Evolutionary conservation across 2,113 vertebrate genomes (phyloP), one percentile per base, ranked within the genome.

Genomic region (Bujurquina vittata): DNA sequence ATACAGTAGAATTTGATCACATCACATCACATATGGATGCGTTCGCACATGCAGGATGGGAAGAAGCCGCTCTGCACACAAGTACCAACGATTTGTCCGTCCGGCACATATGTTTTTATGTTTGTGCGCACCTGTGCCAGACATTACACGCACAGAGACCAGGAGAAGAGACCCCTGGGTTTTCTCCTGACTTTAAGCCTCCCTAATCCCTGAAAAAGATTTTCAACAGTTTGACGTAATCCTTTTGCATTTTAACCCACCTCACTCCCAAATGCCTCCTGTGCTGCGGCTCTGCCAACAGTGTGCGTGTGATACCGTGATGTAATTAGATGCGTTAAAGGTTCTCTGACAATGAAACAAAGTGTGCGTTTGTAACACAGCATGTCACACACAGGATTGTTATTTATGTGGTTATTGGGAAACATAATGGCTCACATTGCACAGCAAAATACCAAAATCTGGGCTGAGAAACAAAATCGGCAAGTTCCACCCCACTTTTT

Each of bases 151-250:
- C 77, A 84, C 80, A 80, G 35, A 77, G 75, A 86, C 77, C 87
- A 84, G 74, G 58, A 87, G 85, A 92, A 83, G 86, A 88, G 85
- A 92, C 92, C 90, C 83, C 69, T 88, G 91, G 91, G 94, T 88
- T 91, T 94, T 90, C 94, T 92, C 84, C 87, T 90, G 90, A 93
- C 86, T 92, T 88, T 94, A 94, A 95, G 81, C 91, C 85, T 82
- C 55, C 77, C 82, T 95, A 95, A 96, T 95, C 95, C 95, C 83
- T 74, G 87, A 91, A 94, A 94, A 94, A 94, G 89, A 91, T 94
- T 91, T 92, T 91, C 92, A 94, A 94, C 93, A 94, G 92, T 91
- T 92, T 91, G 90, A 88, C 87, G 84, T 94, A 93, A 95, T 94
- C 92, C 93, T 91, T 92, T 87, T 87, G 84, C 86, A 90, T 94